A percentile compares a stretch with the other conserved stretches of the same genome.
Conservation (phyloP, 2,888 invertebrate genomes). For the Dysmachus trigonus region DNA sequence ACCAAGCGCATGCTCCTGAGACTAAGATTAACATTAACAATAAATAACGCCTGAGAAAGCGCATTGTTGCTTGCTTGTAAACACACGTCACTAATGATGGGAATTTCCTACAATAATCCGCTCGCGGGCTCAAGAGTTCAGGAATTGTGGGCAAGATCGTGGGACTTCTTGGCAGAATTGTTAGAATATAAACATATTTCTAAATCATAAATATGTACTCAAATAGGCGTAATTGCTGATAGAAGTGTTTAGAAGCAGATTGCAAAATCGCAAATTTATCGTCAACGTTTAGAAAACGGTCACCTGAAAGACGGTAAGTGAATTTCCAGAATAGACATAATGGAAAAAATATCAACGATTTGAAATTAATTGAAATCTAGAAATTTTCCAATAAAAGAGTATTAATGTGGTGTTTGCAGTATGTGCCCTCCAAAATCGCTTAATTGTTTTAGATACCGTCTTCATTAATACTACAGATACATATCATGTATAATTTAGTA, state of each 20-base stretch:
- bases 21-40: neutral
- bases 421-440: too few relatives aligned
- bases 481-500: too few relatives aligned
- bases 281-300: neutral
- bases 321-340: neutral
- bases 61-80: neutral
- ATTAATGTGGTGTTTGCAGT: too few relatives aligned
- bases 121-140: neutral
- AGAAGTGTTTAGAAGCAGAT: neutral
- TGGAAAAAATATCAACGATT: too few relatives aligned
- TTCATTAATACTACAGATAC: too few relatives aligned
- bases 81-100: neutral
- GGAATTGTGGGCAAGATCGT: neutral
- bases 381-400: too few relatives aligned
- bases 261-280: neutral
- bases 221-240: neutral
- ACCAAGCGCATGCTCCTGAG: neutral
- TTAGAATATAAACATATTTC: neutral
- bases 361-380: too few relatives aligned
- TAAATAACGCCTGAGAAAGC: neutral
- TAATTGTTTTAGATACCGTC: too few relatives aligned
- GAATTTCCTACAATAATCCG: neutral
- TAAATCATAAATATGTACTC: neutral
- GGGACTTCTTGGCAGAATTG: neutral
- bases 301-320: neutral